Percentiles rank a stretch among this genome's conserved stretches.
Evolutionary conservation across 2,888 invertebrate species (phyloP).

Genomic region (Mythimna pallens): DNA sequence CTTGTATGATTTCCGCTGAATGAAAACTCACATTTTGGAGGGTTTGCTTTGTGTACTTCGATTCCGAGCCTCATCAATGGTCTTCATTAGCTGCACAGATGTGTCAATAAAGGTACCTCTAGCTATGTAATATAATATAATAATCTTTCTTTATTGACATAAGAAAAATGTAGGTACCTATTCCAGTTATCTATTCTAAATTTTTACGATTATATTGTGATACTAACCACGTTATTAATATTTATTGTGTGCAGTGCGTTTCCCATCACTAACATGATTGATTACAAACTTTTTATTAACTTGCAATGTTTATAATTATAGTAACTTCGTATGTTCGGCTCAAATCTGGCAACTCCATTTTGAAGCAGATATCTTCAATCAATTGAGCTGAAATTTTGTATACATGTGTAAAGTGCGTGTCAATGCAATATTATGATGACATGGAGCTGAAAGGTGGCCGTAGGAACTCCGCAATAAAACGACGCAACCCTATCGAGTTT

Average conservation of each 20-base stretch:
- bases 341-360: no score
- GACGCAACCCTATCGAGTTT: no score
- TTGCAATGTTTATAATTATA: no score
- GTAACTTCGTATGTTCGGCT: no score
- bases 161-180: no score
- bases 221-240: neutral
- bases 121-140: neutral
- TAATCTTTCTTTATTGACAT: no score
- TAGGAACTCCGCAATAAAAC: no score
- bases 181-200: neutral
- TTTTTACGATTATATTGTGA: constrained; percentile 3
- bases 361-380: no score
- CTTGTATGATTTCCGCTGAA: neutral
- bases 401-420: no score
- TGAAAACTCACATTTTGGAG: no score
- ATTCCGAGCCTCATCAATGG: neutral
- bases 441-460: neutral
- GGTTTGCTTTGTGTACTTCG: neutral
- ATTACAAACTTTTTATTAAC: neutral
- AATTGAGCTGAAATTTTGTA: no score
- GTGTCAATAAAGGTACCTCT: neutral
- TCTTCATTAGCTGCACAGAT: neutral
- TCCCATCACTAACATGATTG: neutral
- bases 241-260: constrained; percentile 29
- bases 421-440: no score